Evolutionary conservation across 1,140 invertebrate genomes (phyloP).

Genomic region (Patella vulgata): DNA sequence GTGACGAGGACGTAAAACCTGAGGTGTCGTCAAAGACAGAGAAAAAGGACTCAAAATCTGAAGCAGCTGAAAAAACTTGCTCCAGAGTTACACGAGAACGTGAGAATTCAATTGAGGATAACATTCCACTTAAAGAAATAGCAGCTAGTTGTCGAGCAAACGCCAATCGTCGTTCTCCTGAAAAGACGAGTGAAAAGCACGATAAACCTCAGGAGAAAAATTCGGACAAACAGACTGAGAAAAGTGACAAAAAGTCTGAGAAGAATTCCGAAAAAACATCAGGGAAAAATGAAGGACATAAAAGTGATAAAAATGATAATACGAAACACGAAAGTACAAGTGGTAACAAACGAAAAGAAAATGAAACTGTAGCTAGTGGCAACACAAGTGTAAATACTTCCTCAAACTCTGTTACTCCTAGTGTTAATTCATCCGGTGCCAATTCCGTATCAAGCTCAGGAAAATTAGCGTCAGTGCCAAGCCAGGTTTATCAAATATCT

Average conservation of each 20-base stretch:
- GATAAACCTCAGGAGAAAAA: too few relatives aligned
- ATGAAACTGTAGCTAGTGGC: constrained; percentile 1
- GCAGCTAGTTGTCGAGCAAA: constrained; percentile 5
- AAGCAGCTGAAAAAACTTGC: constrained; percentile 25
- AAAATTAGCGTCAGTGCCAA: constrained; percentile 5
- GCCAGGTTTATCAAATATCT: constrained; percentile 40
- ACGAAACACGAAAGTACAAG: constrained; percentile 11
- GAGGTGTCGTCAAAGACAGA: constrained; percentile 17
- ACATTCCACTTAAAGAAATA: constrained; percentile 39
- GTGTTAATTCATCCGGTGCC: not conserved
- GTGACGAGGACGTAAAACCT: constrained; percentile 44
- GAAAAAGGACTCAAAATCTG: constrained; percentile 24
- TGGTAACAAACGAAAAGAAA: constrained; percentile 17
- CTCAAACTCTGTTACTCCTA: too few relatives aligned
- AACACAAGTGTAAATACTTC: too few relatives aligned
- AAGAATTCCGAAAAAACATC: not conserved
- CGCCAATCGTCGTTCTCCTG: too few relatives aligned
- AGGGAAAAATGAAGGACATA: not conserved
- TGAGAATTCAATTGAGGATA: constrained; percentile 29
- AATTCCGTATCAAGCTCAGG: constrained; percentile 3
- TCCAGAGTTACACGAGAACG: constrained; percentile 7
- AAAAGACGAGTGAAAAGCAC: too few relatives aligned
- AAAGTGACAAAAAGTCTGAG: too few relatives aligned
- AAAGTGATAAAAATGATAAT: constrained; percentile 5
- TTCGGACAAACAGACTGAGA: too few relatives aligned